Conservation (phyloP, 2,888 invertebrate species). For the Dromius quadrimaculatus region DNA sequence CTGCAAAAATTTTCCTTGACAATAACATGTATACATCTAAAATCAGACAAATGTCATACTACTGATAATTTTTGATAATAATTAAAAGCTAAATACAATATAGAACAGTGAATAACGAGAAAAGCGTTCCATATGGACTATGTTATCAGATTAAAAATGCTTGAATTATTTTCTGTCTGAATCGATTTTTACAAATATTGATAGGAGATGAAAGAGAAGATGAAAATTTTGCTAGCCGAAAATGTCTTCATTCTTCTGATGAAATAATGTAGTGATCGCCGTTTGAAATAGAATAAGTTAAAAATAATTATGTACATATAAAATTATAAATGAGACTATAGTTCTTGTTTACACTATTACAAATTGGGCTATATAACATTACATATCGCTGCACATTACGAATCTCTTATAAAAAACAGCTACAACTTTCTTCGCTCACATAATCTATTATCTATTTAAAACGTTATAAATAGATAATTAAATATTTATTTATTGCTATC, state of each 20-base stretch:
- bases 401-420: slow-evolving; percentile 55
- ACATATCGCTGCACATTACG: slow-evolving; percentile 50
- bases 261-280: slow-evolving; percentile 6
- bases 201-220: background rate
- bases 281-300: slow-evolving; percentile 24
- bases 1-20: no score
- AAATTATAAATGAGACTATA: slow-evolving; percentile 34
- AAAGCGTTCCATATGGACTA: no score
- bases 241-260: background rate
- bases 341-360: slow-evolving; percentile 39
- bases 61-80: no score
- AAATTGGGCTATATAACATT: slow-evolving; percentile 46
- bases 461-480: slow-evolving; percentile 57
- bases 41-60: no score
- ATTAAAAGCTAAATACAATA: no score
- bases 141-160: slow-evolving; percentile 24
- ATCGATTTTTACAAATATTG: background rate
- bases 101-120: no score
- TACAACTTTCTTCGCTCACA: slow-evolving; percentile 53
- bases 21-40: no score
- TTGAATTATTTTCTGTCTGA: background rate
- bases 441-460: slow-evolving; percentile 51
- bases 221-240: background rate
- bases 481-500: slow-evolving; percentile 64
- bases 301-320: slow-evolving; percentile 38